phyloP scores from a whole-genome alignment of 2,888 invertebrate genomes.

The Nebria brevicollis region DNA sequence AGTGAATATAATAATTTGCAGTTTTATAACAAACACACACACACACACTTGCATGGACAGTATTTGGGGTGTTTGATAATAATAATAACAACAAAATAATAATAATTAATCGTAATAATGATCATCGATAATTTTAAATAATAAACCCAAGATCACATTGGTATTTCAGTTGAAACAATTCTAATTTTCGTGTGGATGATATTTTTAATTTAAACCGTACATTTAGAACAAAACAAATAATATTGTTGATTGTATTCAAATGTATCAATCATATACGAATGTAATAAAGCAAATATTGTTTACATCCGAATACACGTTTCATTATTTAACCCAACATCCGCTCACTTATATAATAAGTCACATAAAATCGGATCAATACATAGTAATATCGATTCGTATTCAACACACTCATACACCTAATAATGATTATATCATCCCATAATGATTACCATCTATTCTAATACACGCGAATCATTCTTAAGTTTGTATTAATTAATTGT shows the following conservation, averaged over 20 bases:
- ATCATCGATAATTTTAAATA: background rate
- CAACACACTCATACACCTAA: too few relatives aligned
- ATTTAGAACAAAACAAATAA: slow-evolving; percentile 24
- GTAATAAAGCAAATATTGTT: slow-evolving; percentile 40
- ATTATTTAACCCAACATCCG: slow-evolving; percentile 2
- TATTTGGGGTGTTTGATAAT: background rate
- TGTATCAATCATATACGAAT: slow-evolving; percentile 39
- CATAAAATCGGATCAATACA: too few relatives aligned
- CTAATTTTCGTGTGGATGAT: slow-evolving; percentile 23
- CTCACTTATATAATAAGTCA: too few relatives aligned
- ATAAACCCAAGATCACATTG: background rate
- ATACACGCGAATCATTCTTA: too few relatives aligned
- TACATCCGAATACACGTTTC: slow-evolving; percentile 26
- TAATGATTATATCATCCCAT: too few relatives aligned
- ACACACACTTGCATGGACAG: background rate
- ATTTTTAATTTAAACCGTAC: slow-evolving; percentile 15
- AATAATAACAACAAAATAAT: background rate
- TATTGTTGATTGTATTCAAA: slow-evolving; percentile 36
- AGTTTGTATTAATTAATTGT: too few relatives aligned
- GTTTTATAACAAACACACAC: background rate
- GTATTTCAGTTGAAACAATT: slow-evolving; percentile 19
- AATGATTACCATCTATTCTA: too few relatives aligned
- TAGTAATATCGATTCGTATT: too few relatives aligned
- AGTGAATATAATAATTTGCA: background rate
- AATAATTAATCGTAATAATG: background rate